Conservation (phyloP, 2,888 invertebrate genomes). For the Lobophora halterata region DNA sequence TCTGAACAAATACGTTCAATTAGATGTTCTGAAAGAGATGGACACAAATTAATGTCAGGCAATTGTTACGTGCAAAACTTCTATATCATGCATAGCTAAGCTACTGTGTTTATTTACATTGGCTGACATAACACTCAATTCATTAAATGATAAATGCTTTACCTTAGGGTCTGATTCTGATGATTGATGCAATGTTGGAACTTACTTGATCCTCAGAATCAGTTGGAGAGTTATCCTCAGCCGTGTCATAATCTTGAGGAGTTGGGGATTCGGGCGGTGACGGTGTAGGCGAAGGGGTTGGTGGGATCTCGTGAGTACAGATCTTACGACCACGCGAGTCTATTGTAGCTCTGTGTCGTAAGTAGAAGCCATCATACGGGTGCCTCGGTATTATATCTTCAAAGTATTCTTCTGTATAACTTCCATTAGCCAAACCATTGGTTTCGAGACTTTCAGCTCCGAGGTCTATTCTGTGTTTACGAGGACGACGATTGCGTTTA, state of each 20-base stretch:
- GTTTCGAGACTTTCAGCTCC: constrained; percentile 20
- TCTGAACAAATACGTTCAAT: no score
- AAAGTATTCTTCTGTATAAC: constrained; percentile 48
- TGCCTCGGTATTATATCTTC: constrained; percentile 69
- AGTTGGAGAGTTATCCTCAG: constrained; percentile 41
- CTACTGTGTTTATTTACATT: constrained; percentile 34
- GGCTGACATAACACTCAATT: constrained; percentile 31
- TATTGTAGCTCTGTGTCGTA: constrained; percentile 64
- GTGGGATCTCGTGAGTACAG: constrained; percentile 69
- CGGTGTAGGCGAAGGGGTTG: constrained; percentile 51
- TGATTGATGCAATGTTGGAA: no score
- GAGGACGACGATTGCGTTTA: constrained; percentile 33
- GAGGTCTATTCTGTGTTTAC: constrained; percentile 35
- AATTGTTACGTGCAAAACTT: constrained; percentile 32
- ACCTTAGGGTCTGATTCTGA: constrained; percentile 14
- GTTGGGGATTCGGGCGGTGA: constrained; percentile 49
- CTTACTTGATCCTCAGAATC: constrained; percentile 60
- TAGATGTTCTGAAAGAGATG: constrained; percentile 10
- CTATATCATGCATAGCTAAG: constrained; percentile 49
- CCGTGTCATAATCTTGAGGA: constrained; percentile 39
- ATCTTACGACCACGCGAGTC: constrained; percentile 65
- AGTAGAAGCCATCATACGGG: constrained; percentile 74
- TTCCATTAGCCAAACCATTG: constrained; percentile 46
- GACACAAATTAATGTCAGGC: constrained; percentile 5
- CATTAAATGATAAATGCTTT: constrained; percentile 11